Evolutionary conservation across 2,888 invertebrate species (phyloP).

Genomic region (Mallateleia sp.): DNA sequence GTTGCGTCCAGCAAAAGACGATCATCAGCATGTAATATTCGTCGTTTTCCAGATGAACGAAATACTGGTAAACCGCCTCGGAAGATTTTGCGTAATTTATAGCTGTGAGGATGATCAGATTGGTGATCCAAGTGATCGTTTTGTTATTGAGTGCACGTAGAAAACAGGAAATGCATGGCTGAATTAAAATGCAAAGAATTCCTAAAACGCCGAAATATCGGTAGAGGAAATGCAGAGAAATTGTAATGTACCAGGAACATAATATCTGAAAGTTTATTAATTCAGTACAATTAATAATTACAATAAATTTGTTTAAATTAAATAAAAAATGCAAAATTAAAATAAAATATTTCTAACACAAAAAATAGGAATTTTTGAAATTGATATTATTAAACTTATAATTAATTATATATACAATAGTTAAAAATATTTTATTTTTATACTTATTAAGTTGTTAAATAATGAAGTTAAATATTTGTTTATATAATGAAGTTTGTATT

Average conservation of each 20-base stretch:
- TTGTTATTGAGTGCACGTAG: constrained; percentile 90
- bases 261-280: constrained; percentile 88
- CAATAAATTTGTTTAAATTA: too few species aligned
- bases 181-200: constrained; percentile 90
- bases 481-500: too few species aligned
- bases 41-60: constrained; percentile 90
- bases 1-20: constrained; percentile 93
- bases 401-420: too few species aligned
- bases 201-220: constrained; percentile 90
- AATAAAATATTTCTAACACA: too few species aligned
- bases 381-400: too few species aligned
- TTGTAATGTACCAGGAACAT: constrained; percentile 91
- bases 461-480: too few species aligned
- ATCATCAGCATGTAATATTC: constrained; percentile 91
- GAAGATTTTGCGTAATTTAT: constrained; percentile 90
- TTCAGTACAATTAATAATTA: too few species aligned
- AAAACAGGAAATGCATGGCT: constrained; percentile 91
- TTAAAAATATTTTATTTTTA: too few species aligned
- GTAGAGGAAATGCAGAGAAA: constrained; percentile 90
- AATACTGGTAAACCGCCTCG: constrained; percentile 90
- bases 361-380: too few species aligned
- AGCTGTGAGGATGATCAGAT: constrained; percentile 90
- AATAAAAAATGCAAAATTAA: too few species aligned
- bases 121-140: constrained; percentile 91
- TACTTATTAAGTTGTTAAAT: too few species aligned